Evolutionary conservation across 2,797 vertebrate genomes (phyloP), one percentile per base, ranked within the genome.

Genomic region (Melanotaenia maccullochi): DNA sequence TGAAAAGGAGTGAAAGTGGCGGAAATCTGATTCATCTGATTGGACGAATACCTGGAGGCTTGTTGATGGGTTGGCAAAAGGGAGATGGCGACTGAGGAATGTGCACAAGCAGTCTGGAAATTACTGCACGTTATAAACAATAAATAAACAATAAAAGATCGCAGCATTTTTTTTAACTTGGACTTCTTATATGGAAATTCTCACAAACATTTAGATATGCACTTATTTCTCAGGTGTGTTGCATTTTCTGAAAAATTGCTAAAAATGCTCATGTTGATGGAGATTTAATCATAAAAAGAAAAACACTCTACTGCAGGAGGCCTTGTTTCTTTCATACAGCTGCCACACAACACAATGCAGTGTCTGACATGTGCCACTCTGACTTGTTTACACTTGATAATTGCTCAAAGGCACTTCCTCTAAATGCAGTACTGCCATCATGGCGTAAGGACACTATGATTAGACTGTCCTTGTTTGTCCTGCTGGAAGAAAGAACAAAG

Each of bases 351-450:
- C 73, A 59, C 74, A 71, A 64, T 36, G 71, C 47, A 5, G 16
- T 63, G 54, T 60, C 62, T 82, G 85, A 82, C 86, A 79, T 51
- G 44, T 84, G 84, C 64, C 79, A 79, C 33, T 86, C 81, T 40
- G 72, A 78, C 79, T 72, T 86, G 73, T 83, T 87, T 79, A 80
- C 65, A 59, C 69, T 56, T 71, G 54, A 68, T 83, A 77, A 84
- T 76, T 83, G 78, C 79, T 80, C 55, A 70, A 85, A 82, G 87
- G 74, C 81, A 56, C 72, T 76, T 71, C 68, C 64, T 70, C 18
- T 1, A 30, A 65, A 68, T 0, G 18, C 73, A 3, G 57, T 1
- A 68, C 42, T 33, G 52, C 68, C 76, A 60, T 74, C 54, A n/a
- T n/a, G 59, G 77, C 67, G 52, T 60, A 63, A 36, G 65, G 68